Percentiles rank a stretch among this genome's conserved stretches.
Conservation (phyloP, 2,888 invertebrate genomes). For the Agrilus cyanescens region DNA sequence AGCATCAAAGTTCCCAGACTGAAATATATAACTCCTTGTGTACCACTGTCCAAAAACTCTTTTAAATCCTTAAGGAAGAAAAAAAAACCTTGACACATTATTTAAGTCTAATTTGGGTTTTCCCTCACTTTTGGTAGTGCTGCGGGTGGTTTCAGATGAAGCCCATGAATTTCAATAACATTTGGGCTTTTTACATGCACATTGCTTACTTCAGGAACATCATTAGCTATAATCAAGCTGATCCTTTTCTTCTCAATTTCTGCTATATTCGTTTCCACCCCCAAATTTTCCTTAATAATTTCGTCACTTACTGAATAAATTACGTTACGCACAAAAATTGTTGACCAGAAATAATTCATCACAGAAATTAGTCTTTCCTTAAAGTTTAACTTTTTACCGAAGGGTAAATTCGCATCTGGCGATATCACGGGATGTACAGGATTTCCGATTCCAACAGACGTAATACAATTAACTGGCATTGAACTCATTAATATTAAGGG, state of each 20-base stretch:
- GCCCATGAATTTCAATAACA: too few relatives aligned
- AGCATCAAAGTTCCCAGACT: conserved; percentile 1
- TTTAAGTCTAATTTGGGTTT: neutral
- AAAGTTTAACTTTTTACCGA: neutral
- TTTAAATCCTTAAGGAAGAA: conserved; percentile 1
- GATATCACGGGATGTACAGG: neutral
- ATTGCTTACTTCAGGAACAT: too few relatives aligned
- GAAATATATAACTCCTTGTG: neutral
- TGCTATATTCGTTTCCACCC: too few relatives aligned
- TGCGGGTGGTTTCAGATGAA: too few relatives aligned
- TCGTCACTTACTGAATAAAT: too few relatives aligned
- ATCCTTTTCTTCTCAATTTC: too few relatives aligned
- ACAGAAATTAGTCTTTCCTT: neutral
- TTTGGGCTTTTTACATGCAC: too few relatives aligned
- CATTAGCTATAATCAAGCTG: too few relatives aligned
- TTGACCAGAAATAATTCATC: neutral
- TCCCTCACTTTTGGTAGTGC: too few relatives aligned
- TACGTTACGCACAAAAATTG: too few relatives aligned
- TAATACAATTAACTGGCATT: neutral
- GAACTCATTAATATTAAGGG: neutral
- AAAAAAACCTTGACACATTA: neutral
- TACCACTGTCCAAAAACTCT: neutral
- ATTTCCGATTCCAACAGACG: neutral
- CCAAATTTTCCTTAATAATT: too few relatives aligned
- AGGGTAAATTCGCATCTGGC: neutral